Evolutionary conservation across 1,140 invertebrate genomes (phyloP).

Genomic region (Brachionus rubens): DNA sequence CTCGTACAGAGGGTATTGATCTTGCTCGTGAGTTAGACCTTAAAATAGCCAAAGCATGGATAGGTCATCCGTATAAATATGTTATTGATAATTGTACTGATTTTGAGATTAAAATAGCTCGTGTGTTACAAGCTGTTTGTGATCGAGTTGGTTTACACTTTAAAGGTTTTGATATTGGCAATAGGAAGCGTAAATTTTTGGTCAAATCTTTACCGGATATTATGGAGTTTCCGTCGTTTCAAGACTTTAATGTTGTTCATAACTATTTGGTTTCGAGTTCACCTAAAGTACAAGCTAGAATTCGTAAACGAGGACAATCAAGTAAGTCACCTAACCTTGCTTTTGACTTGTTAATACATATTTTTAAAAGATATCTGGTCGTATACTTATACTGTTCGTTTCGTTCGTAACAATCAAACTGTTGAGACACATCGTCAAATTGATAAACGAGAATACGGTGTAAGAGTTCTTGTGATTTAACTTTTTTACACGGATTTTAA

Average conservation of each 20-base stretch:
- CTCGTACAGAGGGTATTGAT: slow-evolving; percentile 73
- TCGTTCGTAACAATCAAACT: not conserved
- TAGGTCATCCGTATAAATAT: slow-evolving; percentile 84
- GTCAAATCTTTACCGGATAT: not conserved
- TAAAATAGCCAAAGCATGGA: slow-evolving; percentile 74
- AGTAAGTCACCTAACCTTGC: not conserved
- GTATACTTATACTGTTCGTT: slow-evolving; percentile 24
- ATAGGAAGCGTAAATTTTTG: slow-evolving; percentile 29
- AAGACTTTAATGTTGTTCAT: slow-evolving; percentile 37
- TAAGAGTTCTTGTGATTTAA: too few relatives aligned
- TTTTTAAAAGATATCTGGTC: slow-evolving; percentile 8
- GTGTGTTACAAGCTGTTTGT: not conserved
- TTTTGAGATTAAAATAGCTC: slow-evolving; percentile 25
- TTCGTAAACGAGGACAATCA: slow-evolving; percentile 22
- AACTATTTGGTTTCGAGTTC: slow-evolving; percentile 23
- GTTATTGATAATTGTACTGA: not conserved
- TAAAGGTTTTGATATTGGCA: slow-evolving; percentile 10
- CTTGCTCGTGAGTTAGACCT: slow-evolving; percentile 80
- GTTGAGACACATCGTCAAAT: slow-evolving; percentile 38
- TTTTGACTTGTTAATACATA: not conserved
- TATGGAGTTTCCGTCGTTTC: slow-evolving; percentile 1
- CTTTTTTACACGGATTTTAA: not conserved
- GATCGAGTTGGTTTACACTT: slow-evolving; percentile 21
- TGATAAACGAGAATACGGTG: slow-evolving; percentile 29
- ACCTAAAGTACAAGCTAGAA: slow-evolving; percentile 11